Percentiles rank a stretch among this genome's conserved stretches.
Evolutionary conservation across 2,113 vertebrate species (phyloP).

Genomic region (Microcebus murinus): DNA sequence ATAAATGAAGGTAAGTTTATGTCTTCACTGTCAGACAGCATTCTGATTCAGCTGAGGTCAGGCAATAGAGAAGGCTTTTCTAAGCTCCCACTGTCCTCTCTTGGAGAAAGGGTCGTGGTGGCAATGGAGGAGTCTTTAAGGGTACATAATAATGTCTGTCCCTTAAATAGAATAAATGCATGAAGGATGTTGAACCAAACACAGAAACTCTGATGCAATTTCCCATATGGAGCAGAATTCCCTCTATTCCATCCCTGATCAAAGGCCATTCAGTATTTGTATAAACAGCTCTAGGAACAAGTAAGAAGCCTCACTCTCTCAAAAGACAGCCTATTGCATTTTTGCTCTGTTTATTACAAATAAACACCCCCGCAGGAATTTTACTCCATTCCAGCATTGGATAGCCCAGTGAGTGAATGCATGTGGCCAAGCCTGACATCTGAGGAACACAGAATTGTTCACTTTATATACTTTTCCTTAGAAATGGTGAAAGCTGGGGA

Average conservation of each 20-base stretch:
- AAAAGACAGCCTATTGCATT: background rate
- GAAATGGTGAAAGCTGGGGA: background rate
- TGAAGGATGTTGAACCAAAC: conserved; percentile 15
- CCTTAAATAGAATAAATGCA: conserved; percentile 19
- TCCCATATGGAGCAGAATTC: background rate
- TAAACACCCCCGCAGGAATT: background rate
- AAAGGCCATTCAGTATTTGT: background rate
- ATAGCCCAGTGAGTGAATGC: background rate
- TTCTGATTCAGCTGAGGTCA: conserved; percentile 8
- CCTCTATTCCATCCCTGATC: background rate
- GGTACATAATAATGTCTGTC: background rate
- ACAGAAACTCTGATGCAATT: background rate
- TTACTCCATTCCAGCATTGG: background rate
- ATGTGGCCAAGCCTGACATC: background rate
- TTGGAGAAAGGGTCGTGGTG: background rate
- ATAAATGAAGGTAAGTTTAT: background rate
- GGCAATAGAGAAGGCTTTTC: background rate
- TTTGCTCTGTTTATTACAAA: conserved; percentile 21
- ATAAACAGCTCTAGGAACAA: background rate
- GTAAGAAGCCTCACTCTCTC: background rate
- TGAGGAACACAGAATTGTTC: background rate
- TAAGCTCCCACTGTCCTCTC: background rate
- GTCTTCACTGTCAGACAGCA: background rate
- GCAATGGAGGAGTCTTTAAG: background rate
- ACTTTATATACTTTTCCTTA: conserved; percentile 10